Conservation (phyloP, 2,888 invertebrate species). For the Chrysolina americana region DNA sequence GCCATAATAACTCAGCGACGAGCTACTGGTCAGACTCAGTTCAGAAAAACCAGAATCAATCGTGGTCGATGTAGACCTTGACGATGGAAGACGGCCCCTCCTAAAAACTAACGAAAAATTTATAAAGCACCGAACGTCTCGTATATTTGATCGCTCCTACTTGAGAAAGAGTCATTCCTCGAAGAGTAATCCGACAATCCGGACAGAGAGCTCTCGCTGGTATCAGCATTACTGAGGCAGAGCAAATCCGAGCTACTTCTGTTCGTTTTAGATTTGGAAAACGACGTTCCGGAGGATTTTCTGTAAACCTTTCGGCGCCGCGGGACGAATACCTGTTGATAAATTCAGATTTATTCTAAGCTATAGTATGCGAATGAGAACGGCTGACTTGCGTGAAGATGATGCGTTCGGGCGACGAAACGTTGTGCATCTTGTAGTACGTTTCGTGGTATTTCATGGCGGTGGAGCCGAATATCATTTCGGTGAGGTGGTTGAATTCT, state of each 20-base stretch:
- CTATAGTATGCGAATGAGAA: background rate
- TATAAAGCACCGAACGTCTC: background rate
- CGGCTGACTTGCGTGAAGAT: constrained; percentile 71
- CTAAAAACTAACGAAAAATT: constrained; percentile 37
- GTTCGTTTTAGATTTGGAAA: constrained; percentile 3
- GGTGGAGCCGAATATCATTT: constrained; percentile 94
- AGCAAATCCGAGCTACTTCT: constrained; percentile 20
- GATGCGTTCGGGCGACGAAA: constrained; percentile 66
- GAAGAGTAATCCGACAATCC: background rate
- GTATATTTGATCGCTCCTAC: background rate
- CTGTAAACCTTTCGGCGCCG: background rate
- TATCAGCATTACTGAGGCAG: background rate
- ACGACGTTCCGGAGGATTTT: constrained; percentile 10
- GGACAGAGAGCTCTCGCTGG: constrained; percentile 5
- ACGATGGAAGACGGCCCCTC: constrained; percentile 20
- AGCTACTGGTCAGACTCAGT: constrained; percentile 29
- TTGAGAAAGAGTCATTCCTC: constrained; percentile 27
- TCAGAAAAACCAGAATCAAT: constrained; percentile 44
- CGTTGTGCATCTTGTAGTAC: constrained; percentile 86
- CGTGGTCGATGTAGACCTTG: constrained; percentile 34
- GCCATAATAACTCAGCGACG: constrained; percentile 20
- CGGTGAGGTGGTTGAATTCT: constrained; percentile 85
- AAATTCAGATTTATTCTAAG: background rate
- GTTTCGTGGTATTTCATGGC: constrained; percentile 91
- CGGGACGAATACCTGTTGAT: constrained; percentile 25